A percentile compares a stretch with the other conserved stretches of the same genome.
Evolutionary conservation across 2,113 vertebrate genomes (phyloP).

Genomic region (Actinemys pallida): DNA sequence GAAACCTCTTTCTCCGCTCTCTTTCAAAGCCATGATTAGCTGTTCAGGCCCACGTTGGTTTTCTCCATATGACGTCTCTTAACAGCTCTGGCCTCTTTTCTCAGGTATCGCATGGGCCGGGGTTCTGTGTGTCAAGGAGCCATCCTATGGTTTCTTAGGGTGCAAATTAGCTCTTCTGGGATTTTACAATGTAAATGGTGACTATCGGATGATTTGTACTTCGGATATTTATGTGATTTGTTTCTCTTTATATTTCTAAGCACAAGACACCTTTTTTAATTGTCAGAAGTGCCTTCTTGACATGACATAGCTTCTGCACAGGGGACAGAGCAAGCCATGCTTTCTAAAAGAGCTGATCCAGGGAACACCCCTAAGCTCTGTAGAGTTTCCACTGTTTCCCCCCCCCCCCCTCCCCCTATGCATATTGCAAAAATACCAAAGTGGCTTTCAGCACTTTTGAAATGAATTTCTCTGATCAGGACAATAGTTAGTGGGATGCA

Average conservation of each 20-base stretch:
- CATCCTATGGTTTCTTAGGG: not conserved
- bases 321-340: fast-evolving
- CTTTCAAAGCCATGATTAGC: not conserved
- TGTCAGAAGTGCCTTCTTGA: not conserved
- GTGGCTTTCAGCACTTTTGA: not conserved
- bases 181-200: not conserved
- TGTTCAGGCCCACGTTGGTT: no score
- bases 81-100: not conserved
- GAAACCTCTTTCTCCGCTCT: not conserved
- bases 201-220: not conserved
- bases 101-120: fast-evolving
- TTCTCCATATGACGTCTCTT: not conserved
- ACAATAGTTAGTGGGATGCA: no score
- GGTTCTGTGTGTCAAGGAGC: not conserved
- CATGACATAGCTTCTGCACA: fast-evolving
- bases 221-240: not conserved
- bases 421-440: not conserved
- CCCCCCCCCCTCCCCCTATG: fast-evolving
- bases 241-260: not conserved
- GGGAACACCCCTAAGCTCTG: fast-evolving
- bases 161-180: not conserved
- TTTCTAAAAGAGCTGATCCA: not conserved
- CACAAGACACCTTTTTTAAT: not conserved
- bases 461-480: no score
- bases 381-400: not conserved